phyloP scores from a whole-genome alignment of 2,797 vertebrate genomes.

The Gymnothorax reevesii region DNA sequence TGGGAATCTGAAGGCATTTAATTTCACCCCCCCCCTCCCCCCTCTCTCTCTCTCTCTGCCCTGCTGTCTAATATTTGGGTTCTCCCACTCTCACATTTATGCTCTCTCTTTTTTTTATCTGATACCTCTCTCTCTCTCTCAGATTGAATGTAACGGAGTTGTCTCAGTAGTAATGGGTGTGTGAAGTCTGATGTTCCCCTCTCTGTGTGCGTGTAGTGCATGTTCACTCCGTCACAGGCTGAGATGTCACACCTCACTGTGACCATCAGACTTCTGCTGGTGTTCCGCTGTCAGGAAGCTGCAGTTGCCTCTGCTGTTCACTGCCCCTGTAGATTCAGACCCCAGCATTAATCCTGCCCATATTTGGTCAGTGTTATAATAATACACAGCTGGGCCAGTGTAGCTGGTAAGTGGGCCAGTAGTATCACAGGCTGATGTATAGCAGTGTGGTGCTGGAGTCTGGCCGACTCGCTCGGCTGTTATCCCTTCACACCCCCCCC shows the following conservation, averaged over 20 bases:
- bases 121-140: neutral
- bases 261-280: neutral
- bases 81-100: neutral
- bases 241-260: neutral
- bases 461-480: neutral
- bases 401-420: neutral
- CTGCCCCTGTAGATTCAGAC: neutral
- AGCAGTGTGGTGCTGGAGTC: neutral
- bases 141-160: neutral
- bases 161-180: neutral
- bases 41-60: neutral
- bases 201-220: no score
- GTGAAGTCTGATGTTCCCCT: neutral
- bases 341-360: neutral
- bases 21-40: neutral
- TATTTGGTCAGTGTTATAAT: neutral
- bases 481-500: neutral
- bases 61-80: no score
- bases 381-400: neutral
- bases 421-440: neutral
- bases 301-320: neutral
- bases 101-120: neutral
- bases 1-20: constrained; percentile 38
- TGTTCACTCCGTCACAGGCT: no score
- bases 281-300: neutral